phyloP scores from a whole-genome alignment of 2,888 invertebrate species.

The Andrena hattorfiana region DNA sequence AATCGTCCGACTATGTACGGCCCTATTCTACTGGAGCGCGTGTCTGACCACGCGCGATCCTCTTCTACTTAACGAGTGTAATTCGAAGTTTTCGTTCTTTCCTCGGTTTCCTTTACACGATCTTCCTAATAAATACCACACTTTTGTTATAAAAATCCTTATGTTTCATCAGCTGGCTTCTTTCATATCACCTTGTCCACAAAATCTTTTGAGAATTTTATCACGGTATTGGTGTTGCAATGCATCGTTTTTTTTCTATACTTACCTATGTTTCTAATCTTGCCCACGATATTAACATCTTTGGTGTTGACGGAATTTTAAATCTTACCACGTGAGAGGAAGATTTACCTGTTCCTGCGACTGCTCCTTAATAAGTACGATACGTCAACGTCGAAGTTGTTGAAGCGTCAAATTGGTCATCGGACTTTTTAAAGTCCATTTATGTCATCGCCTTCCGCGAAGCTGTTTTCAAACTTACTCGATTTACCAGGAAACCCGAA shows the following conservation, averaged over 20 bases:
- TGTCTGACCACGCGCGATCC: conserved; percentile 14
- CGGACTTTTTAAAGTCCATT: not conserved
- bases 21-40: not conserved
- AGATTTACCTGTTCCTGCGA: conserved; percentile 6
- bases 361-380: not conserved
- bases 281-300: no score
- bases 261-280: no score
- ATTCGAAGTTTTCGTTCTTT: not conserved
- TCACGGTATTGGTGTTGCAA: not conserved
- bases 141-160: no score
- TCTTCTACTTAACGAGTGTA: conserved; percentile 12
- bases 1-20: not conserved
- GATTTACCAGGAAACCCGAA: not conserved
- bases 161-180: no score
- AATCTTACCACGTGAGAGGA: not conserved
- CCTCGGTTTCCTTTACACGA: no score
- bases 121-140: no score
- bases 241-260: not conserved
- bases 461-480: not conserved
- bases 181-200: not conserved
- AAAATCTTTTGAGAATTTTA: not conserved
- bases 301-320: no score
- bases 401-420: conserved; percentile 13
- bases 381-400: conserved; percentile 8
- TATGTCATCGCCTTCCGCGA: not conserved